phyloP scores from a whole-genome alignment of 1,140 invertebrate species.

The Tetramorium simillimum region DNA sequence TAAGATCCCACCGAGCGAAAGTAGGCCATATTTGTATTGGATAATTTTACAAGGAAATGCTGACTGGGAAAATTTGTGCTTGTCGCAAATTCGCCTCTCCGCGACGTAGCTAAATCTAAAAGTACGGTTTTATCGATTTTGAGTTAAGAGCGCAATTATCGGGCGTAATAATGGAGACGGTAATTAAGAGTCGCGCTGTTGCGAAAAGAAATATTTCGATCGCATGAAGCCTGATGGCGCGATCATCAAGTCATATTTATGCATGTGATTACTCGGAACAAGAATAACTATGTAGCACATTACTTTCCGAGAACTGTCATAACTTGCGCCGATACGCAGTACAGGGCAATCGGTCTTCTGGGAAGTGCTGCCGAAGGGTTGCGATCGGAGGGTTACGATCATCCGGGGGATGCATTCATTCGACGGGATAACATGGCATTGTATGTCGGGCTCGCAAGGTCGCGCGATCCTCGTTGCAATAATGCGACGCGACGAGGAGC shows the following conservation, averaged over 20 bases:
- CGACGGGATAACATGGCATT: background rate
- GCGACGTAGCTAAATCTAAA: background rate
- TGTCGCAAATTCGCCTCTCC: background rate
- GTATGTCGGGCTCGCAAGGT: conserved; percentile 1
- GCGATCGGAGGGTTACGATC: background rate
- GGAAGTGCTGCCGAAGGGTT: background rate
- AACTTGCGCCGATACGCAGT: background rate
- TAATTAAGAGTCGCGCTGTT: background rate
- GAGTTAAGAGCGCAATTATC: background rate
- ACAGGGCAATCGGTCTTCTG: background rate
- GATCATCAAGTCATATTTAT: background rate
- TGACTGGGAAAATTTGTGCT: background rate
- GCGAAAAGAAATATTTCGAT: background rate
- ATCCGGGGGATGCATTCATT: background rate
- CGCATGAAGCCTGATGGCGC: background rate
- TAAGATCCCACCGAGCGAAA: background rate
- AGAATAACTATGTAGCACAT: background rate
- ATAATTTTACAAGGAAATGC: background rate
- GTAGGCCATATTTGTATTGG: background rate
- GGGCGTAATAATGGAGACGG: background rate
- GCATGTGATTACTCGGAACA: background rate
- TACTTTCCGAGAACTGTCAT: background rate
- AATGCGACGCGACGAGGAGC: background rate
- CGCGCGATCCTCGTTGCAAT: conserved; percentile 15
- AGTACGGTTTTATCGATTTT: background rate